A percentile compares a stretch with the other conserved stretches of the same genome.
Conservation (phyloP, 2,888 invertebrate genomes). For the Uropetala carovei region DNA sequence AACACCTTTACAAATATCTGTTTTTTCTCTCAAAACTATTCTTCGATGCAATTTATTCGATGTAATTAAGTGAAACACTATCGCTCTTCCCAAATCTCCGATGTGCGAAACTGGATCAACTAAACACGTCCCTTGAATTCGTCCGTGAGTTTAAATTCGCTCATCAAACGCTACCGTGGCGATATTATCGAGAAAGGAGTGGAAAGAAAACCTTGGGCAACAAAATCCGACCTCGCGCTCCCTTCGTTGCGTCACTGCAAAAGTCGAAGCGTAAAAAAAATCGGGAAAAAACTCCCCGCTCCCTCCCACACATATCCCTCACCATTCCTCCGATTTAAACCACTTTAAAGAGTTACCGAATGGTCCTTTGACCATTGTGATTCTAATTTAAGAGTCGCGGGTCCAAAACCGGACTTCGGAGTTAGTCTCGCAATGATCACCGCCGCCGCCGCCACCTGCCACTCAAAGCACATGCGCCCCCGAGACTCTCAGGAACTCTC, state of each 20-base stretch:
- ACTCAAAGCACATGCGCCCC: not conserved
- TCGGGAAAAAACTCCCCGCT: not conserved
- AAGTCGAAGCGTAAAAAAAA: not conserved
- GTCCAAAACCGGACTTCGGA: not conserved
- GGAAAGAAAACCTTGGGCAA: constrained; percentile 25
- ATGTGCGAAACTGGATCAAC: not conserved
- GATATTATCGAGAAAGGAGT: constrained; percentile 9
- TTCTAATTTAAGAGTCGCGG: constrained; percentile 19
- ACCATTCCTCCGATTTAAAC: constrained; percentile 17
- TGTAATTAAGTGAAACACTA: too few species aligned
- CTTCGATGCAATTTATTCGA: not conserved
- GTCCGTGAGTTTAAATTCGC: not conserved
- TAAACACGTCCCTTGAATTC: not conserved
- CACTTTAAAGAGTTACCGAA: constrained; percentile 14
- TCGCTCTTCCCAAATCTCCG: not conserved
- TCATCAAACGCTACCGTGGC: not conserved
- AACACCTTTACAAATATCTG: too few species aligned
- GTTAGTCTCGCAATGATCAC: not conserved
- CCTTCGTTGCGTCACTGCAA: constrained; percentile 6
- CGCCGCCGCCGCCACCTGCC: not conserved
- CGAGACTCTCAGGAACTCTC: not conserved
- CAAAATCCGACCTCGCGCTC: constrained; percentile 2
- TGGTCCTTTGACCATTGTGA: constrained; percentile 1
- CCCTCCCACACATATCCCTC: constrained; percentile 8
- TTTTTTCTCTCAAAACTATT: too few species aligned